A percentile compares a stretch with the other conserved stretches of the same genome.
These are phyloP conservation scores for Meleagris gallopavo DNA, from an alignment of 2,113 vertebrate species.

Conservation along the genomic window DNA sequence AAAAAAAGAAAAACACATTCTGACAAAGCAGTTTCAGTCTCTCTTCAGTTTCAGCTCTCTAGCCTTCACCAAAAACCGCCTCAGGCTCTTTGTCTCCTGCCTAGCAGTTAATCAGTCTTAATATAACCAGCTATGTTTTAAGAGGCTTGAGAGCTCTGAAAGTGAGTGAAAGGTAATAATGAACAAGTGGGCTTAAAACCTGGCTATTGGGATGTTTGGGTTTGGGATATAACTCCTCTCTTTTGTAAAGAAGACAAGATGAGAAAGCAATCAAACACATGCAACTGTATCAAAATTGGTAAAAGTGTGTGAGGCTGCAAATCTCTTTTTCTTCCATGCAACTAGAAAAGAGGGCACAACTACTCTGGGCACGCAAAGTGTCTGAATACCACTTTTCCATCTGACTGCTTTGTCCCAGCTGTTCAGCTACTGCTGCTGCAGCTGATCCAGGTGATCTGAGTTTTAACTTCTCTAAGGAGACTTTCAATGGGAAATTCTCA, in stretches of 20 bases:
- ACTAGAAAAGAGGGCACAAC: not conserved
- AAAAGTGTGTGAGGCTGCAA: not conserved
- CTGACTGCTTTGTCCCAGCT: not conserved
- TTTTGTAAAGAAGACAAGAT: not conserved
- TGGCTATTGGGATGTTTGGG: not conserved
- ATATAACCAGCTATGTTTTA: not conserved
- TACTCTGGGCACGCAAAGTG: not conserved
- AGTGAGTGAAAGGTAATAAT: not conserved
- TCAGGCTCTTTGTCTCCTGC: not conserved
- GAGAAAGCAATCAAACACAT: not conserved
- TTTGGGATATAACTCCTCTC: not conserved
- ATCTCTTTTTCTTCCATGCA: not conserved
- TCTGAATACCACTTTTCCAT: not conserved
- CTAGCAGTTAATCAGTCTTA: not conserved
- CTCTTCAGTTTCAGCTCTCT: no score
- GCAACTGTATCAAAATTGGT: not conserved
- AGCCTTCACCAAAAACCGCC: not conserved
- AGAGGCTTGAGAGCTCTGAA: not conserved
- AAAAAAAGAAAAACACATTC: not conserved
- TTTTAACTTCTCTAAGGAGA: not conserved
- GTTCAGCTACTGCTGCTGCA: not conserved
- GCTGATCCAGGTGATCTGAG: not conserved
- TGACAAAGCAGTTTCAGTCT: conserved; percentile 45
- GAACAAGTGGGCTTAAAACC: not conserved
- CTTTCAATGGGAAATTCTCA: not conserved